These are phyloP conservation scores for Pterocles gutturalis DNA, from an alignment of 2,113 vertebrate species.

Conservation along the genomic window DNA sequence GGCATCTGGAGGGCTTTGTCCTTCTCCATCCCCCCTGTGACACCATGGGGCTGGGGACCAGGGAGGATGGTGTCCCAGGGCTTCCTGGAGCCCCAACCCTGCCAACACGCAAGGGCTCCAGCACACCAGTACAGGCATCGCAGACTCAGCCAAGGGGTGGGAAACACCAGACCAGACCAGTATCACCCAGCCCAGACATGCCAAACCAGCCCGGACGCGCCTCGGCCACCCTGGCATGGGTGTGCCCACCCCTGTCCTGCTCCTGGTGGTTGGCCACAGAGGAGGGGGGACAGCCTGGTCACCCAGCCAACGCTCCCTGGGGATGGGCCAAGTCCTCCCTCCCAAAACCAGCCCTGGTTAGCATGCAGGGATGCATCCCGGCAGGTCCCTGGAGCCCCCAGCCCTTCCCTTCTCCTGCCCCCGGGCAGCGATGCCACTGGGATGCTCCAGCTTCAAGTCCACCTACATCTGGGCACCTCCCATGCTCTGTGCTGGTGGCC, in stretches of 20 bases:
- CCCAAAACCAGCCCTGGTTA: accelerated
- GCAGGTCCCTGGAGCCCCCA: neutral
- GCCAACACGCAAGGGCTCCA: accelerated
- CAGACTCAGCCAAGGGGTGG: neutral
- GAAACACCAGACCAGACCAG: neutral
- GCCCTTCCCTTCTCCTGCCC: neutral
- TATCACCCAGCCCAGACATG: neutral
- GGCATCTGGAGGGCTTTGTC: neutral
- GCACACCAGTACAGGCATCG: neutral
- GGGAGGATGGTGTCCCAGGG: neutral
- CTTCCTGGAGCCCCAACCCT: neutral
- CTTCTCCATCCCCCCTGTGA: neutral
- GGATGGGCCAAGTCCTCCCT: neutral
- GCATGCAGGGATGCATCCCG: neutral
- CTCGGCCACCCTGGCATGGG: neutral
- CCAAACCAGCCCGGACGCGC: neutral
- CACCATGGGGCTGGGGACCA: accelerated
- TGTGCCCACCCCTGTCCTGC: neutral
- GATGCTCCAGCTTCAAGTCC: neutral
- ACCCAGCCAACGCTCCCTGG: neutral
- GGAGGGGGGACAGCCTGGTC: neutral
- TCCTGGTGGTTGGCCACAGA: neutral
- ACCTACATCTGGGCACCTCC: neutral
- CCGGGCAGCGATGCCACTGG: neutral
- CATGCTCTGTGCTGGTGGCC: neutral